Conservation (phyloP, 2,888 invertebrate genomes). For the Phorcus lineatus region DNA sequence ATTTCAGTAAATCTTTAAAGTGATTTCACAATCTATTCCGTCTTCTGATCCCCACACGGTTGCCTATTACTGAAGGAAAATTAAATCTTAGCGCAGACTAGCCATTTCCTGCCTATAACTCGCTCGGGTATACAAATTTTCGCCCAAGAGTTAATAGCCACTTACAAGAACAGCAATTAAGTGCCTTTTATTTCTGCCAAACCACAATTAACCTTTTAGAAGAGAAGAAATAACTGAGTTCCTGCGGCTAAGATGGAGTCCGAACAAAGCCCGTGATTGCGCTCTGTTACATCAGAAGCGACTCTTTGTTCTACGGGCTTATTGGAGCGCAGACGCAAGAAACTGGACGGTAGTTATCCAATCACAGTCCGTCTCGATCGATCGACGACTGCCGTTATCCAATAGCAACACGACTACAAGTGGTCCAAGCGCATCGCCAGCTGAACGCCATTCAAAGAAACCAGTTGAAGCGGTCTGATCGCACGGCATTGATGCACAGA, state of each 20-base stretch:
- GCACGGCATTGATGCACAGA: too few species aligned
- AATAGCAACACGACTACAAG: too few species aligned
- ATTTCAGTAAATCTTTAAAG: not conserved
- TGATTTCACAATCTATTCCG: not conserved
- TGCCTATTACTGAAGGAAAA: not conserved
- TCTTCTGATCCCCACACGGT: not conserved
- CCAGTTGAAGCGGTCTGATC: too few species aligned
- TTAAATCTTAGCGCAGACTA: not conserved
- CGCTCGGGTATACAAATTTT: slow-evolving; percentile 10
- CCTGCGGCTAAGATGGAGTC: not conserved
- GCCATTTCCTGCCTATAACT: not conserved
- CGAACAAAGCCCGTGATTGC: not conserved
- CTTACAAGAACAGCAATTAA: not conserved
- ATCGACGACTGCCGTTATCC: not conserved
- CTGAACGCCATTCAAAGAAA: too few species aligned
- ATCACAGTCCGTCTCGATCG: not conserved
- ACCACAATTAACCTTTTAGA: slow-evolving; percentile 4
- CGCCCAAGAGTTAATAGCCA: not conserved
- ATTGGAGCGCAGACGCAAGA: not conserved
- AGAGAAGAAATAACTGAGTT: not conserved
- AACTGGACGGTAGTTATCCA: not conserved
- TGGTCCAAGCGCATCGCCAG: too few species aligned
- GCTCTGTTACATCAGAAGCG: not conserved
- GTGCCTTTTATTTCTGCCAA: slow-evolving; percentile 15
- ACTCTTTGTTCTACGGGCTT: not conserved